Percentiles rank a stretch among this genome's conserved stretches.
These are phyloP conservation scores for Pteria penguin DNA, from an alignment of 2,888 invertebrate species.

Conservation along the genomic window DNA sequence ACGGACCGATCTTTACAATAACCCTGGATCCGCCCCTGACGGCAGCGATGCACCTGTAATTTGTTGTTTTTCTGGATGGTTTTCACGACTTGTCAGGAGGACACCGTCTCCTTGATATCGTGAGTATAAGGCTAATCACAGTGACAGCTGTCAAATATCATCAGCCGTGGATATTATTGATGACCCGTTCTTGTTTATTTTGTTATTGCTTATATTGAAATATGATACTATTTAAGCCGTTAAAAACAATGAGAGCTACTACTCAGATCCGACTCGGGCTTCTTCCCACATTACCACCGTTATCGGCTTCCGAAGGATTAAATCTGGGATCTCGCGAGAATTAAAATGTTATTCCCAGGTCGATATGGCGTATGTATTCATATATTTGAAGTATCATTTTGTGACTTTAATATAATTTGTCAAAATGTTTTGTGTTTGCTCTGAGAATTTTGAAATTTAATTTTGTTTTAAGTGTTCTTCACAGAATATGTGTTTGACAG, in stretches of 20 bases:
- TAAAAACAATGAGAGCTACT: background rate
- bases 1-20: no score
- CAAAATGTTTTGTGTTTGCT: background rate
- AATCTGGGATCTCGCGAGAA: background rate
- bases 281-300: background rate
- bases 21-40: no score
- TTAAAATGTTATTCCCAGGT: background rate
- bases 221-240: background rate
- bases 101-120: no score
- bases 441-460: background rate
- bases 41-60: no score
- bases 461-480: background rate
- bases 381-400: slow-evolving; percentile 1
- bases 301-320: background rate
- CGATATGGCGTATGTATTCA: background rate
- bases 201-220: background rate
- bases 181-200: background rate
- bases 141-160: no score
- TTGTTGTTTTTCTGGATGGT: no score
- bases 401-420: background rate
- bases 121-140: no score
- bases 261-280: background rate
- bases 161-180: background rate
- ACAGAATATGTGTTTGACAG: background rate
- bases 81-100: no score